Conservation (phyloP, 2,113 vertebrate species). For the Neodon shergylaensis region DNA sequence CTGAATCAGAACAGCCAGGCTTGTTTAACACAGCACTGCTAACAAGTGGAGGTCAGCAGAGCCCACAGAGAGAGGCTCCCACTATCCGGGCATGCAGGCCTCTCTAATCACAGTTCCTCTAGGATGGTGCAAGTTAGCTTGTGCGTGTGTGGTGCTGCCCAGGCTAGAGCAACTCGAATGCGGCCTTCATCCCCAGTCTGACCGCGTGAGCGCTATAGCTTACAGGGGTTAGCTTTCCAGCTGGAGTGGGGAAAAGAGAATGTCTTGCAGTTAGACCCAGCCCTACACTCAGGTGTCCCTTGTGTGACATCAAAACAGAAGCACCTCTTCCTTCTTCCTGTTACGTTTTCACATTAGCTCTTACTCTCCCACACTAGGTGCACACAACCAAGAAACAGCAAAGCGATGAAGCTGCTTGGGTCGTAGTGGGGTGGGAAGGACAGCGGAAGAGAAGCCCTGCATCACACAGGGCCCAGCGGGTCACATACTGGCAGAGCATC, state of each 20-base stretch:
- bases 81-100: neutral
- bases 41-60: neutral
- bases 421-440: neutral
- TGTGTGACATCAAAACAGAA: neutral
- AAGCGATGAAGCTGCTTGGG: neutral
- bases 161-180: slow-evolving; percentile 58
- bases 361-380: neutral
- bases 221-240: slow-evolving; percentile 77
- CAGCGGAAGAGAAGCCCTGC: neutral
- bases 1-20: neutral
- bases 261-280: slow-evolving; percentile 75
- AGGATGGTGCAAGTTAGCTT: slow-evolving; percentile 42
- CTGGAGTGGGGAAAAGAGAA: slow-evolving; percentile 72
- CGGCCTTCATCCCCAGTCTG: slow-evolving; percentile 72
- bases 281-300: neutral
- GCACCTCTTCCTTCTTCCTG: neutral
- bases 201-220: slow-evolving; percentile 67
- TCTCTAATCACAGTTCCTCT: slow-evolving; percentile 47
- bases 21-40: slow-evolving; percentile 27
- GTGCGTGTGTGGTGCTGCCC: slow-evolving; percentile 52
- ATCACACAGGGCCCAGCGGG: rapidly evolving
- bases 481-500: neutral
- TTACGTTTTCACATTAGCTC: neutral
- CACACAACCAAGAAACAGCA: neutral
- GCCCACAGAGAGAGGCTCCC: neutral